Evolutionary conservation across 2,888 invertebrate genomes (phyloP).

Genomic region (Oscheius sp.): DNA sequence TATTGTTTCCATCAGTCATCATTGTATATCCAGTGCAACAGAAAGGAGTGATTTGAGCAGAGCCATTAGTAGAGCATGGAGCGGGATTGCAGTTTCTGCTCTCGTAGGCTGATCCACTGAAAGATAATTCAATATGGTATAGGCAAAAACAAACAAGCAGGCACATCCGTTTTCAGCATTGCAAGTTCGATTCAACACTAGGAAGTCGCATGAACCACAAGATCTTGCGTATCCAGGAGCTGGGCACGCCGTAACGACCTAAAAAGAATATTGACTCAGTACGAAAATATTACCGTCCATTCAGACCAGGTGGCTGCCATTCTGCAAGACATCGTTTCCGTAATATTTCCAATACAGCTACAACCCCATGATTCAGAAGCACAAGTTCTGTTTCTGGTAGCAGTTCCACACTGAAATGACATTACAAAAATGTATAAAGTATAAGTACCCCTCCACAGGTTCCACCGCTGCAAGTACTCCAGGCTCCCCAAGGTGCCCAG

Average conservation of each 20-base stretch:
- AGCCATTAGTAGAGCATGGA: slow-evolving; percentile 12
- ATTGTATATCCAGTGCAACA: slow-evolving; percentile 1
- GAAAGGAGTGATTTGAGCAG: not conserved
- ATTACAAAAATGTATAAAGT: too few species aligned
- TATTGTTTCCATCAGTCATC: slow-evolving; percentile 4
- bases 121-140: not conserved
- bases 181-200: not conserved
- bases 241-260: slow-evolving; percentile 3
- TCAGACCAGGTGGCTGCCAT: slow-evolving; percentile 5
- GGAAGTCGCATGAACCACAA: slow-evolving; percentile 12
- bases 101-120: not conserved
- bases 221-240: too few species aligned
- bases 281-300: not conserved
- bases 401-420: slow-evolving; percentile 7
- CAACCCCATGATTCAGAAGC: slow-evolving; percentile 8
- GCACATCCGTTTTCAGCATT: slow-evolving; percentile 17
- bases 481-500: slow-evolving; percentile 46
- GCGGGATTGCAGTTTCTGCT: slow-evolving; percentile 5
- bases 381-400: slow-evolving; percentile 14
- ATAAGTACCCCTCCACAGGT: slow-evolving; percentile 35
- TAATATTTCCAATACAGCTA: not conserved
- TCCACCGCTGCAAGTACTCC: slow-evolving; percentile 40
- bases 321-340: slow-evolving; percentile 1
- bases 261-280: not conserved
- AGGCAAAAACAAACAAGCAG: slow-evolving; percentile 12